A percentile compares a stretch with the other conserved stretches of the same genome.
phyloP scores from a whole-genome alignment of 2,113 vertebrate species.

The Colinus virginianus region DNA sequence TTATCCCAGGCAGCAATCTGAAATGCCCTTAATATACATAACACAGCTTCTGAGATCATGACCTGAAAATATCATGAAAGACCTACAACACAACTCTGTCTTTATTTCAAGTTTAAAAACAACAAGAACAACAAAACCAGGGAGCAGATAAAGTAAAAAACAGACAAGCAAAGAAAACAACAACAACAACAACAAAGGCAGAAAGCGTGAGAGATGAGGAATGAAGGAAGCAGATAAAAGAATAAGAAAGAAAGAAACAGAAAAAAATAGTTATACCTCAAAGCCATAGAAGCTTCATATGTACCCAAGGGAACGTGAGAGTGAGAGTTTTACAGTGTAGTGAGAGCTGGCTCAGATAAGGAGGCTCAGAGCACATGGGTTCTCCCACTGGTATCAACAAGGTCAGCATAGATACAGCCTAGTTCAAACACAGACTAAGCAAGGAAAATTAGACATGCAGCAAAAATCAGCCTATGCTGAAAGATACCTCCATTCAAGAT shows the following conservation, averaged over 20 bases:
- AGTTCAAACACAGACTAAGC: not conserved
- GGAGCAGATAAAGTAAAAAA: not conserved
- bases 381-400: not conserved
- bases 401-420: not conserved
- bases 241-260: not conserved
- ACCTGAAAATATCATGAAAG: not conserved
- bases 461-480: not conserved
- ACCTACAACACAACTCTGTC: not conserved
- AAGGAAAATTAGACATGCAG: not conserved
- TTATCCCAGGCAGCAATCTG: not conserved
- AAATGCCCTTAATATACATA: not conserved
- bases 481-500: not conserved
- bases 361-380: not conserved
- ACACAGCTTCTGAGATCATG: not conserved
- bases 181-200: not conserved
- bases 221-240: not conserved
- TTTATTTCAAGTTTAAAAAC: not conserved
- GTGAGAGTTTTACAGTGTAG: not conserved
- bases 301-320: not conserved
- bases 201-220: accelerated
- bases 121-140: too few relatives aligned
- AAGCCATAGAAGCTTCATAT: not conserved
- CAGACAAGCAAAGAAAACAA: not conserved
- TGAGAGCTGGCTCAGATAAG: not conserved
- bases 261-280: not conserved